Evolutionary conservation across 2,113 vertebrate genomes (phyloP).

Genomic region (Tetraodon nigroviridis): DNA sequence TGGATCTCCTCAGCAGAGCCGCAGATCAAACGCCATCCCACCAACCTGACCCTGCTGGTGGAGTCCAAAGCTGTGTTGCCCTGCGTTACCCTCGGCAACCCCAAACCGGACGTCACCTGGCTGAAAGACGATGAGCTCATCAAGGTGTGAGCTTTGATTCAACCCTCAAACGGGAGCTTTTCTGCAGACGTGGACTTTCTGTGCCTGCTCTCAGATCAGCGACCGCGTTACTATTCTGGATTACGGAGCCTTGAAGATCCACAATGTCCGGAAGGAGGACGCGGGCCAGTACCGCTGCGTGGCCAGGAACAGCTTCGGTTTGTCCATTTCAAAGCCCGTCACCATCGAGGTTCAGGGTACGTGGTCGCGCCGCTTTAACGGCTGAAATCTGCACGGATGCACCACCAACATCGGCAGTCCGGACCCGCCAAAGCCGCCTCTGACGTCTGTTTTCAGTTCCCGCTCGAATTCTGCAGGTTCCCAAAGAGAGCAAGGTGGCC

Average conservation of each 20-base stretch:
- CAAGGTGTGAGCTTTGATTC: conserved; percentile 69
- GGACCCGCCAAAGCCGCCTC: too few species aligned
- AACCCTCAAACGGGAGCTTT: neutral
- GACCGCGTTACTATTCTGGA: conserved; percentile 87
- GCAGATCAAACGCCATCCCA: conserved; percentile 90
- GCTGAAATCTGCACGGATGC: too few species aligned
- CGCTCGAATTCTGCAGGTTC: conserved; percentile 88
- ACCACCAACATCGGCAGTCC: too few species aligned
- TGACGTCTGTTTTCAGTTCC: conserved; percentile 76
- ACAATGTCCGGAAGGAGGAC: conserved; percentile 90
- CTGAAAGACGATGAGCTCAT: conserved; percentile 88
- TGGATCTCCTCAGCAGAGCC: conserved; percentile 77
- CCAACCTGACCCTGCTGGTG: conserved; percentile 85
- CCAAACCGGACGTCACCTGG: conserved; percentile 94
- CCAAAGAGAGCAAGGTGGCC: conserved; percentile 86
- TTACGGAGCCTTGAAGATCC: conserved; percentile 90
- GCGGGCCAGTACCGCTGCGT: conserved; percentile 92
- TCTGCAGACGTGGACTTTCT: neutral
- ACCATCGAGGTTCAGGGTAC: conserved; percentile 87
- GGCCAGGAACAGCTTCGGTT: conserved; percentile 94
- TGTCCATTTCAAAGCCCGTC: conserved; percentile 86
- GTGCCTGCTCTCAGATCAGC: conserved; percentile 75
- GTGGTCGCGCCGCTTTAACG: neutral
- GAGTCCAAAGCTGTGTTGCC: conserved; percentile 93
- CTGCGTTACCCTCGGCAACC: conserved; percentile 90